Evolutionary conservation across 23 tunicate species (phyloP), one percentile per base, ranked within the genome.

Genomic region (Halocynthia aurantium): DNA sequence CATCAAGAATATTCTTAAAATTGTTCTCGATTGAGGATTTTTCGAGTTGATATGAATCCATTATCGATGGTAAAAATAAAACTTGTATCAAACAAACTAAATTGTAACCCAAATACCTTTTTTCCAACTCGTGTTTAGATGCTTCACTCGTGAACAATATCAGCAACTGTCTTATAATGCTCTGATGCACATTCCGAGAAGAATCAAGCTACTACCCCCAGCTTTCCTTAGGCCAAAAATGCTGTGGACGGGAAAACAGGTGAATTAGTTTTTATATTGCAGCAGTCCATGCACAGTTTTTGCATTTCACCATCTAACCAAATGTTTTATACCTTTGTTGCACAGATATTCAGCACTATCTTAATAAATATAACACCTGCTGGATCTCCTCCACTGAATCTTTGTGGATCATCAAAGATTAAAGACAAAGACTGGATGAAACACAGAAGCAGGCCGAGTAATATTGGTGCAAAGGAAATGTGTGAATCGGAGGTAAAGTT

Each of bases 161-260:
- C 93, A 85, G 21, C 80, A 76, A 21, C 82, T 96, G 1, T 22
- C 81, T 0, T 82, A 70, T 82, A 85, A 84, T 68, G 91, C 92
- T 7, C 57, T 92, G 60, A 78, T 69, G 76, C 85, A 83, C 44
- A 53, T 86, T 11, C 85, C 87, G 12, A 53, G 55, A 40, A 83
- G 77, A 55, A 82, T 90, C 0, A 90, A 89, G 52, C 77, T 90
- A 7, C 76, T 96, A 10, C 91, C 83, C 6, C 99, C 99, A 18
- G 64, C 99, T 10, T 69, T 89, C 51, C 49, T 96, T 56, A 96
- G 90, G 73, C 99, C 99, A 1, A 51, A 85, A 69, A 69, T 9
- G 44, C 18, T 96, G 53, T 96, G 99, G 99, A 82, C 96, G 53
- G 99, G 99, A 78, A 96, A 96, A 73, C 99, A 96, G 81, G 96